Base-by-base conservation (phyloP, 2,888 invertebrate genomes). In the Tenthredo notha region DNA sequence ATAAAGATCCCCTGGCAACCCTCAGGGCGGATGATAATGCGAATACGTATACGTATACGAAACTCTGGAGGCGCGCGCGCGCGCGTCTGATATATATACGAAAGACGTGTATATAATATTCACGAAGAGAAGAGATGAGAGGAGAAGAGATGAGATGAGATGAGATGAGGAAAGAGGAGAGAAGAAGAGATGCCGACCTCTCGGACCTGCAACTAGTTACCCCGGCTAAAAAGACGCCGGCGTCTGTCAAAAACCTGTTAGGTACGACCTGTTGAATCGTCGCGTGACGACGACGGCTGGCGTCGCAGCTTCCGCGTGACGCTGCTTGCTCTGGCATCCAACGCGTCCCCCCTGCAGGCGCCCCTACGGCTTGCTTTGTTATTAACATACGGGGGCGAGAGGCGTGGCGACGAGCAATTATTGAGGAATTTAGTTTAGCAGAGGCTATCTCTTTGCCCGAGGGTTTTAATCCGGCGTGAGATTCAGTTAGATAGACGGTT, bases 221-320 rank as follows among this genome's bases (percentile, higher is more conserved):
- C 80, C 37, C n/a, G 67, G 43, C 40, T 50, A 67, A 83, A 83
- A 83, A 83, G 65, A 83, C 83, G 43, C 67, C 83, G 65, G 83
- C 67, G 65, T 82, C 82, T 70, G 80, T 85, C 82, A 72, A 85
- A 85, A 82, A 85, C 85, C 82, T 85, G 82, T 82, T 85, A 70
- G 37, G n/a, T 61, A 75, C 84, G 54, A 65, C 40, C 15, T 67
- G 72, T 82, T 40, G 70, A 82, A 50, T 40, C 58, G 65, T 85
- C 85, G 85, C 85, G 85, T 85, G 85, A 85, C 85, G 80, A 61
- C 85, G 80, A 61, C 85, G 82, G 21, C 54, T 43, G 84, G 47
- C 80, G 70, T 78, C 54, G 61, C 58, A 85, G 85, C 85, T 85
- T 85, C 85, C 85, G 85, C 80, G 67, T 82, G 85, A 85, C 77